Percentiles rank a stretch among this genome's conserved stretches.
These are phyloP conservation scores for Asobara japonica DNA, from an alignment of 1,140 invertebrate species.

Conservation along the genomic window DNA sequence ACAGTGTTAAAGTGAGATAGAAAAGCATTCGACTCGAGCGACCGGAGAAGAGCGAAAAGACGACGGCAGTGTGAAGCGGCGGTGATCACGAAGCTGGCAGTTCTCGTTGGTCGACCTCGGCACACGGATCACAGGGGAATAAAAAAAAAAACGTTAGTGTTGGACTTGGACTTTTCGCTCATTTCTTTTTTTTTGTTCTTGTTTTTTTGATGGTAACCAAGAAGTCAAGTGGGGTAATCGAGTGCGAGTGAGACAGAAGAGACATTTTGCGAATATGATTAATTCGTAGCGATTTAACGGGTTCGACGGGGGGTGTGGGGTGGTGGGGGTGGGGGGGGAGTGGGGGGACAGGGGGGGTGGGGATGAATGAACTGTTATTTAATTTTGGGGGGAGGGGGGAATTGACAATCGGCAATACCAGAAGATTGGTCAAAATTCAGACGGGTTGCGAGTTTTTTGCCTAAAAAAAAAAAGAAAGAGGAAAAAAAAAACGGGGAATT, in stretches of 20 bases:
- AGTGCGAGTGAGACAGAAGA: background rate
- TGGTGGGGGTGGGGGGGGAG: background rate
- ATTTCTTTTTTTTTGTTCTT: no score
- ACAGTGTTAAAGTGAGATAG: no score
- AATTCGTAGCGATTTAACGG: background rate
- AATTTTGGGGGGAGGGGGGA: background rate
- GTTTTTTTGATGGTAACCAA: background rate
- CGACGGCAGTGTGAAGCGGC: conserved; percentile 23
- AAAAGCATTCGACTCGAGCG: conserved; percentile 14
- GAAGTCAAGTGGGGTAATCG: background rate
- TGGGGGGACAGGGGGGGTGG: background rate
- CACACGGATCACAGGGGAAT: conserved; percentile 21
- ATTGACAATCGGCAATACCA: no score
- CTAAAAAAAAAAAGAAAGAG: no score
- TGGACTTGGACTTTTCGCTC: background rate
- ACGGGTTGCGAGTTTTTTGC: no score
- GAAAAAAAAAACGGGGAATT: no score
- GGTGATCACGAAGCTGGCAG: conserved; percentile 27
- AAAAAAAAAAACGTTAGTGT: no score
- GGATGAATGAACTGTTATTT: background rate
- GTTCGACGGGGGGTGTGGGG: background rate
- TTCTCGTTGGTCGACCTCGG: conserved; percentile 29
- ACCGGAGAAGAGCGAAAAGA: conserved; percentile 12
- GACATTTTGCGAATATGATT: background rate
- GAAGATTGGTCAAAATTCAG: no score